Evolutionary conservation across 1,140 invertebrate species (phyloP).

Genomic region (Neocloeon triangulifer): DNA sequence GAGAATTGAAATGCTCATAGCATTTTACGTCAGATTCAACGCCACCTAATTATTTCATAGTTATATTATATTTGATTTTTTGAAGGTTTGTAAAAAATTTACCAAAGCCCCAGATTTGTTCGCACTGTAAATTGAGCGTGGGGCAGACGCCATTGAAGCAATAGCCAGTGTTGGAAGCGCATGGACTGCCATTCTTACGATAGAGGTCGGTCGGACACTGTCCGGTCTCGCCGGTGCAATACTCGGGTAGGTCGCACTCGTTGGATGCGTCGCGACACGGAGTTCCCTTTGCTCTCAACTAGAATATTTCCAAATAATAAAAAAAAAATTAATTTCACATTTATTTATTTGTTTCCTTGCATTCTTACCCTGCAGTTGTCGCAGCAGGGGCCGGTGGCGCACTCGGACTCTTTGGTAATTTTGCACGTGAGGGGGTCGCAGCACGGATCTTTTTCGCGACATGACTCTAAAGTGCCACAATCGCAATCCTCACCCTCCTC

Average conservation of each 20-base stretch:
- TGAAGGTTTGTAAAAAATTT: conserved; percentile 11
- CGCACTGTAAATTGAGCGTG: conserved; percentile 65
- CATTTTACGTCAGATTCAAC: conserved; percentile 58
- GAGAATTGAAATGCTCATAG: conserved; percentile 82
- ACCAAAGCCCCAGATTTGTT: conserved; percentile 71
- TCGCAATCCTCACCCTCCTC: conserved; percentile 92
- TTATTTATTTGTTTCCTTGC: too few relatives aligned
- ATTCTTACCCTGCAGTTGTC: conserved; percentile 70
- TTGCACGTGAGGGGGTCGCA: conserved; percentile 91
- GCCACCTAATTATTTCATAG: too few relatives aligned
- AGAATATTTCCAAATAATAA: too few relatives aligned
- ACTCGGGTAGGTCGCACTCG: conserved; percentile 87
- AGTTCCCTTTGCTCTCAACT: conserved; percentile 51
- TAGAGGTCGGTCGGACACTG: conserved; percentile 71
- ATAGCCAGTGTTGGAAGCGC: conserved; percentile 43
- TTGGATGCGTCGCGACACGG: conserved; percentile 63
- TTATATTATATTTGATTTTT: too few relatives aligned
- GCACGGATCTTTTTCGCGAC: conserved; percentile 64
- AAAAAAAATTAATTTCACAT: too few relatives aligned
- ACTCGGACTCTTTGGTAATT: conserved; percentile 72
- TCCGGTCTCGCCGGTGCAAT: conserved; percentile 64
- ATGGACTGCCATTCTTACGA: conserved; percentile 76
- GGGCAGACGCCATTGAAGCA: conserved; percentile 85
- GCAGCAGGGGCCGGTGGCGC: conserved; percentile 79
- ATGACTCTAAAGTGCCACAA: conserved; percentile 69